A percentile compares a stretch with the other conserved stretches of the same genome.
phyloP scores from a whole-genome alignment of 2,113 vertebrate species.

The Hydropotes inermis region DNA sequence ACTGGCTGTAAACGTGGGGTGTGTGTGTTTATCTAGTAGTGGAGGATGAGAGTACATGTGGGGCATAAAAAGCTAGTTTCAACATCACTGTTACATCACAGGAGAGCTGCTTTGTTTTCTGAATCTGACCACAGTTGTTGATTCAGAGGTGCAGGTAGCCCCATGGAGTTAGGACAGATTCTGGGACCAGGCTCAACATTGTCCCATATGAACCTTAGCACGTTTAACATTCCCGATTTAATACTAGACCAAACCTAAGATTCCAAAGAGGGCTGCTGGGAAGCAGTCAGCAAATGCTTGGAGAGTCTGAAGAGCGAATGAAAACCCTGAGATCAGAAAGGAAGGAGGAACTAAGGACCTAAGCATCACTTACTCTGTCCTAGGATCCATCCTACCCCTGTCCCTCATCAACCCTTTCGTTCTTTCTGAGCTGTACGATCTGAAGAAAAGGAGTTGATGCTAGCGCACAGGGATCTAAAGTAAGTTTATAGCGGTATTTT shows the following conservation, averaged over 20 bases:
- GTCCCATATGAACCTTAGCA: background rate
- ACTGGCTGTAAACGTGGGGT: conserved; percentile 4
- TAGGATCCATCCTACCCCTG: conserved; percentile 14
- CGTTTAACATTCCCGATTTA: background rate
- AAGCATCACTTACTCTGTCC: background rate
- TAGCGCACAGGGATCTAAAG: background rate
- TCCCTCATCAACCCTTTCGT: conserved; percentile 44
- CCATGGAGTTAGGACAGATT: background rate
- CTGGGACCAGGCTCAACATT: background rate
- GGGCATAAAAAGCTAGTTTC: background rate
- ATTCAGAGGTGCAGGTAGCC: background rate
- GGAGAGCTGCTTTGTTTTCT: background rate
- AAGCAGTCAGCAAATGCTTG: conserved; percentile 1
- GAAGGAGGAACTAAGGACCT: conserved; percentile 42
- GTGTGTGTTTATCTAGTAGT: background rate
- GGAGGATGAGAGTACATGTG: background rate
- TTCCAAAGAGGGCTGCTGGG: conserved; percentile 22
- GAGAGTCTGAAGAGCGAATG: conserved; percentile 44
- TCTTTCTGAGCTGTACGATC: conserved; percentile 34
- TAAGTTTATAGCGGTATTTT: background rate
- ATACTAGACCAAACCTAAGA: conserved; percentile 6
- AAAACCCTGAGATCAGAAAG: conserved; percentile 74
- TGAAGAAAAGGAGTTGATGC: background rate
- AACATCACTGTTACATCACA: background rate
- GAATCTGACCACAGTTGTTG: background rate